Conservation (phyloP, 2,888 invertebrate genomes). For the Conomelus anceps region DNA sequence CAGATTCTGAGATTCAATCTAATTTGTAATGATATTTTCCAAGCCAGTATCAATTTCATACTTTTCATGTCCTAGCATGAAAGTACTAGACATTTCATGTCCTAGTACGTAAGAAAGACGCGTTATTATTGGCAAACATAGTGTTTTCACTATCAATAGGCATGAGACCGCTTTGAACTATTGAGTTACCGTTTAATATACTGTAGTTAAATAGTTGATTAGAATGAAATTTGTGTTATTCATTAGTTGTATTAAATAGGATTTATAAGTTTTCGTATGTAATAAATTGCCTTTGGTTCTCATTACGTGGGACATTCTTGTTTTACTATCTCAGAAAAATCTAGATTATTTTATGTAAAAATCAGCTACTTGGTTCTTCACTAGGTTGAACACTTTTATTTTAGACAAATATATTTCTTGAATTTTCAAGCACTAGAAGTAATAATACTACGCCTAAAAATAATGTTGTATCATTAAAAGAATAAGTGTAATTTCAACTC, state of each 20-base stretch:
- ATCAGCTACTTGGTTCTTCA: background rate
- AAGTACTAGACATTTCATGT: background rate
- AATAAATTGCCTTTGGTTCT: no score
- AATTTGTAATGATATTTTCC: no score
- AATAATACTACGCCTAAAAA: no score
- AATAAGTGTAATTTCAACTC: no score
- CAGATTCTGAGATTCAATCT: no score
- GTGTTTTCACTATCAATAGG: background rate
- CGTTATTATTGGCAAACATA: background rate
- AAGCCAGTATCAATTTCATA: no score
- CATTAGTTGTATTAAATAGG: background rate
- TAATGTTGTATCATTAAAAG: no score
- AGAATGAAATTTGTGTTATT: background rate
- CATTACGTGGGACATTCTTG: no score
- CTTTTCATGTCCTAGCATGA: no score
- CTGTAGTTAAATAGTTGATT: background rate
- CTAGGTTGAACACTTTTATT: background rate
- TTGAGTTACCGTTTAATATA: background rate
- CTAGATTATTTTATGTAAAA: background rate
- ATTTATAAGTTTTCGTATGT: background rate
- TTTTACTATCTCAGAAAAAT: background rate
- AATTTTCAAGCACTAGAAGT: no score
- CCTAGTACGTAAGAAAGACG: no score
- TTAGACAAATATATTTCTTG: no score
- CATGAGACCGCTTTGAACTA: background rate